Evolutionary conservation across 2,888 invertebrate genomes (phyloP), one percentile per base, ranked within the genome.

Genomic region (Drosophila mimica): DNA sequence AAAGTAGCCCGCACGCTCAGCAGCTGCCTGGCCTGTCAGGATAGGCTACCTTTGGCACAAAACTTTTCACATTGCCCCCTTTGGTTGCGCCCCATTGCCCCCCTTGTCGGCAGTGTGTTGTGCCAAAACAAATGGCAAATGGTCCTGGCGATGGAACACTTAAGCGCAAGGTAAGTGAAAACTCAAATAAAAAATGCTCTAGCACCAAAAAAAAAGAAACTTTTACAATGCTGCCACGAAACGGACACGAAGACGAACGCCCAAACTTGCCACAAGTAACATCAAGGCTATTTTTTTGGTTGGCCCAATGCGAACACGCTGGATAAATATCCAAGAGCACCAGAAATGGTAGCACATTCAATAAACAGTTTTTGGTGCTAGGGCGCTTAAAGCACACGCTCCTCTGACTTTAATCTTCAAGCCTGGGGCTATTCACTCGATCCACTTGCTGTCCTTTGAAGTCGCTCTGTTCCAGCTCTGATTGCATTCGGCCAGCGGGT

Each of bases 81-180:
- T 7, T 46, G 36, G 11, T 13, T 15, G 31, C 57, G 52, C 20
- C 31, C 20, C 53, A 5, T 3, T 36, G 36, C 25, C 70, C 8
- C n/a, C 38, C 36, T 13, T 56, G n/a, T 8, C 7, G 40, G 20
- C 48, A 17, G 54, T 28, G 53, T 72, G 76, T 58, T 73, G 54
- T 59, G 69, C 68, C 81, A 86, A 85, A 83, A 78, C 78, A 86
- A 83, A 83, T 83, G 83, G 83, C 83, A 86, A 83, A 83, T 79
- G 87, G 87, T 60, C 70, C 49, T 79, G 83, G 60, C 81, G 81
- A 77, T 69, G 85, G 83, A 86, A 83, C 82, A 83, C 87, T 83
- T 83, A 83, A 83, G 82, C 69, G 70, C 75, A 75, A 86, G 82
- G 87, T 83, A 83, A 83, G 82, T 83, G 82, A 83, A 83, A 83